Base-by-base conservation (phyloP, 2,888 invertebrate genomes). In the Papilio elwesi region DNA sequence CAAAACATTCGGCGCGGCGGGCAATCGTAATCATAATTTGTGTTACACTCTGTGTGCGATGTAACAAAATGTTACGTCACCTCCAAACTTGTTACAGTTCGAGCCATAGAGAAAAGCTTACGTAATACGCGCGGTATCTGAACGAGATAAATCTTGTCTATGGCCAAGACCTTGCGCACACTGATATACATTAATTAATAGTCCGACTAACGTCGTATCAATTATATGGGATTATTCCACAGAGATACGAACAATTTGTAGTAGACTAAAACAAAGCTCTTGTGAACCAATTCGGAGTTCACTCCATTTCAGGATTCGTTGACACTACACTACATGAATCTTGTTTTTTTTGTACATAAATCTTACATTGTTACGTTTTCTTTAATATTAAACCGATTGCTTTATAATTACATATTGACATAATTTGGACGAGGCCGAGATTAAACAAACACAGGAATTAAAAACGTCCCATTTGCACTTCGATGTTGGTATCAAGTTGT, bases 191-290 rank as follows among this genome's bases (percentile, higher is more conserved):
- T 73, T 52, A 73, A 73, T 73, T 51, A 57, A 69, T 70, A 51
- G 69, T 65, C 52, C 51, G 16, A n/a, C 43, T 57, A 59, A 65
- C n/a, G 15, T 51, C 59, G 55, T 73, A 73, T 73, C 68, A 73
- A 68, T 73, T 73, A 68, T 51, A 64, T 16, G 49, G 72, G 72
- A 68, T 73, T 57, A 73, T 57, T 57, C 72, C 53, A 15, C 12
- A 4, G 48, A 68, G 72, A 72, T 72, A 72, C 11, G 15, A 36
- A 55, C 48, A 15, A n/a, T 59, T 57, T 36, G 51, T 36, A 72
- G 15, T 72, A 49, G 59, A 62, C 68, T 38, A 68, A 67, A 62
- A 63, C 53, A 16, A 53, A 13, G 51, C 57, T 53, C 47, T n/a
- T 10, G 38, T 10, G 10, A 51, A 62, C 38, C 13, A 52, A 70